Percentiles rank a stretch among this genome's conserved stretches.
Conservation (phyloP, 2,888 invertebrate genomes). For the Plebejus argus region DNA sequence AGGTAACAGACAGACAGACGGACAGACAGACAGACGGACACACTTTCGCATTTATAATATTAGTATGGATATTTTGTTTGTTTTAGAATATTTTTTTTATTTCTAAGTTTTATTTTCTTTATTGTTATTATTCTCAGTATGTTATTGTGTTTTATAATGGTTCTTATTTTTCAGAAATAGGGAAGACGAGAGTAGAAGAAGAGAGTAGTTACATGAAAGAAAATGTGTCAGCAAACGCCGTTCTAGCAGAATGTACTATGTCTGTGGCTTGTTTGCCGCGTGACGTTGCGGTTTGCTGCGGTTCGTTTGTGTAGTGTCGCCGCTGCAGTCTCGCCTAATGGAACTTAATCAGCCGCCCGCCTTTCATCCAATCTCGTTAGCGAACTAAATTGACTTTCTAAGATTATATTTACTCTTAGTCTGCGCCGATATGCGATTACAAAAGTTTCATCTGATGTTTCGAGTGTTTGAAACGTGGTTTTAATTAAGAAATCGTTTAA, state of each 20-base stretch:
- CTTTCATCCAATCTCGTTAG: slow-evolving; percentile 71
- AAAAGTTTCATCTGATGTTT: slow-evolving; percentile 19
- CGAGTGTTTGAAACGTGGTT: not conserved
- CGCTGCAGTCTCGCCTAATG: slow-evolving; percentile 57
- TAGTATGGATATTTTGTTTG: too few species aligned
- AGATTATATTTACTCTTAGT: slow-evolving; percentile 54
- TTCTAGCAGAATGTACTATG: not conserved
- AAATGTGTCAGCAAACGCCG: too few species aligned
- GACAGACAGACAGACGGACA: too few species aligned
- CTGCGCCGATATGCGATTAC: slow-evolving; percentile 41
- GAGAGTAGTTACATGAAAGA: too few species aligned
- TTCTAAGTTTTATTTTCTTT: too few species aligned
- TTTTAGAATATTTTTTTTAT: too few species aligned
- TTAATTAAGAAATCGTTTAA: not conserved
- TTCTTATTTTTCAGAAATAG: too few species aligned
- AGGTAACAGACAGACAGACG: too few species aligned
- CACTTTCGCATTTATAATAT: too few species aligned
- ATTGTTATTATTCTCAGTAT: too few species aligned
- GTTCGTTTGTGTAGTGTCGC: slow-evolving; percentile 60
- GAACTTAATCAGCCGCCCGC: slow-evolving; percentile 67
- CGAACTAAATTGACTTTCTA: slow-evolving; percentile 69
- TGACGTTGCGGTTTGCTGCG: slow-evolving; percentile 55
- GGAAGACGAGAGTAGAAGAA: too few species aligned
- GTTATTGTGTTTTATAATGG: too few species aligned
- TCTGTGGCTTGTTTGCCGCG: slow-evolving; percentile 47